Base-by-base conservation (phyloP, 2,113 vertebrate species). In the Cyphomyrus discorhynchus region DNA sequence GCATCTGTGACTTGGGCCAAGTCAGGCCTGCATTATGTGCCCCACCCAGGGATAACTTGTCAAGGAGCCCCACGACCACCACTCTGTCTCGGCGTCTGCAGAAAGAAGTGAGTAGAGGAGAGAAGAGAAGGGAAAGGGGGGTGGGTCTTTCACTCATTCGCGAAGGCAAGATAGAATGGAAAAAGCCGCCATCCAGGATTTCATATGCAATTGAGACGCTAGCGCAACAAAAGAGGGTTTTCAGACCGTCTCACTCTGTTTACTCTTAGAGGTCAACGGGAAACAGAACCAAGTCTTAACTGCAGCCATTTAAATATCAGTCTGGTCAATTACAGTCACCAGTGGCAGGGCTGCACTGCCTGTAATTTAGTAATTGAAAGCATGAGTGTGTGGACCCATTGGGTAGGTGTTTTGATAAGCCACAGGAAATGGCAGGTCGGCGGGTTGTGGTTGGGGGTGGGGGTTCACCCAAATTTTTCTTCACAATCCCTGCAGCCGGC, bases 291-390 rank as follows among this genome's bases (percentile, higher is more conserved):
- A 53, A 89, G 53, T 62, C 88, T 88, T 82, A 70, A 89, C 90
- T 88, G 47, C 52, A 82, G 88, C 88, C 88, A 90, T 82, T 89
- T 47, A 90, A 90, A 92, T 49, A 90, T 83, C 53, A 92, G 91
- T 89, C 35, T 58, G 52, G 89, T 88, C 89, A 88, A 84, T 84
- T 90, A 89, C 88, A 88, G 90, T 89, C 66, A 87, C 62, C 58
- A 88, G 85, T 53, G 89, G 89, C 24, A 39, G 31, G 87, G 82
- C 77, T 74, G 80, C 45, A 66, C 52, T 88, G 52, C 89, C 86
- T 53, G 74, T 88, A 91, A 89, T 82, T 89, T 88, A 17, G 53
- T 89, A 88, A 89, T 89, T 91, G 90, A 88, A 89, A 89, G 90
- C 89, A 89, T 91, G 89, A 88, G 89, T 86, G 70, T 88, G 46